Evolutionary conservation across 1,140 invertebrate genomes (phyloP).

Genomic region (Frieseomelitta varia): DNA sequence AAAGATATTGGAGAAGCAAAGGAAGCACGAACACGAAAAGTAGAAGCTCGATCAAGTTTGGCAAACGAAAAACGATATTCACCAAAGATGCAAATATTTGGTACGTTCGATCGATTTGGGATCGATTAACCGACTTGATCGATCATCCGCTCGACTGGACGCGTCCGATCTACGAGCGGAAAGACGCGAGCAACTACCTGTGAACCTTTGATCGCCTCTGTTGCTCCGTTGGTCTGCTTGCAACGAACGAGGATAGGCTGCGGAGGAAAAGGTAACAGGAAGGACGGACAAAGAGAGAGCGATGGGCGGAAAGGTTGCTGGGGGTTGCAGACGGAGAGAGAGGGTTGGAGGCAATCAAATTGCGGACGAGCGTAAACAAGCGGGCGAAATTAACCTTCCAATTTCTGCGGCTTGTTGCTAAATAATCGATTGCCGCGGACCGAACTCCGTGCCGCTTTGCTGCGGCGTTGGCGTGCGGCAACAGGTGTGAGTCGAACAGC

Average conservation of each 20-base stretch:
- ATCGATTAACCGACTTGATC: slow-evolving; percentile 36
- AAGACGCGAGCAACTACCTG: slow-evolving; percentile 16
- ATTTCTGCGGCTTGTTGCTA: slow-evolving; percentile 79
- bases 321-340: background rate
- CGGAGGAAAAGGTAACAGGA: slow-evolving; percentile 4
- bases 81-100: slow-evolving; percentile 12
- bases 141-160: slow-evolving; percentile 8
- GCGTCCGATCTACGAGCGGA: background rate
- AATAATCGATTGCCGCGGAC: slow-evolving; percentile 78
- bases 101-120: background rate
- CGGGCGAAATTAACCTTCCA: slow-evolving; percentile 78
- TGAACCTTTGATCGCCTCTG: background rate
- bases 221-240: background rate
- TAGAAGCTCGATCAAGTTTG: background rate
- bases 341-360: slow-evolving; percentile 69
- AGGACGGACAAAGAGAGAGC: background rate
- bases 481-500: slow-evolving; percentile 69
- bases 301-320: slow-evolving; percentile 23
- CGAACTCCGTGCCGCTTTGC: slow-evolving; percentile 64
- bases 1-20: too few species aligned
- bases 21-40: too few species aligned
- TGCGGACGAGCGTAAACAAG: slow-evolving; percentile 75
- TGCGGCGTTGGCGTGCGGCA: slow-evolving; percentile 63
- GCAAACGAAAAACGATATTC: background rate
- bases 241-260: background rate